Base-by-base conservation (phyloP, 1,140 invertebrate genomes). In the Aphis craccivora region DNA sequence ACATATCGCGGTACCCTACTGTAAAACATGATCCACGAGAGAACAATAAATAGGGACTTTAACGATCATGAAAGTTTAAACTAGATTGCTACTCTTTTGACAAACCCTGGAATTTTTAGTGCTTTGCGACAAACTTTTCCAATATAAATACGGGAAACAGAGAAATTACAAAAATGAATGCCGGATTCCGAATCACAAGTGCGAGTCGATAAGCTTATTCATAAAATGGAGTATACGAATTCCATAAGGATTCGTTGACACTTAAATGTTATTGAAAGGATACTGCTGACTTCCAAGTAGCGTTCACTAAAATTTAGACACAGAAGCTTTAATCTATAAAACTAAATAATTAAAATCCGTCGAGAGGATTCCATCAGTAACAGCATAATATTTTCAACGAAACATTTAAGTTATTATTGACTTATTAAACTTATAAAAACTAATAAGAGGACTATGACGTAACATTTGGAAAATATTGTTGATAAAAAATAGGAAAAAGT, bases 61-160 rank as follows among this genome's bases (percentile, higher is more conserved):
- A 76, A 76, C 60, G 60, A 76, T 76, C 60, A n/a, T n/a, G n/a
- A n/a, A 76, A 76, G 30, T 76, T 76, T 76, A n/a, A n/a, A n/a
- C 30, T 76, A 6, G n/a, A 5, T 76, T 76, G 60, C 14, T 35
- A 76, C 60, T 76, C 60, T 76, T 76, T 76, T 76, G 60, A 76
- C 30, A 14, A 76, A 76, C 30, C 0, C n/a, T 0, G 60, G 60
- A 76, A 35, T 76, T 76, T 76, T 76, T 76, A 76, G 60, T n/a
- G n/a, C 60, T 76, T 76, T 76, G 60, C 5, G n/a, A 76, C 60
- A 76, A 76, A 76, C 60, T 76, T 76, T 76, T 76, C n/a, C 30
- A 76, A 76, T n/a, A 76, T 76, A 30, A 76, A n/a, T 76, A 76
- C 30, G 30, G n/a, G 14, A 14, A 76, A n/a, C 60, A 30, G 60